A percentile compares a stretch with the other conserved stretches of the same genome.
Evolutionary conservation across 1,140 invertebrate genomes (phyloP).

Genomic region (Dreissena rostriformis): DNA sequence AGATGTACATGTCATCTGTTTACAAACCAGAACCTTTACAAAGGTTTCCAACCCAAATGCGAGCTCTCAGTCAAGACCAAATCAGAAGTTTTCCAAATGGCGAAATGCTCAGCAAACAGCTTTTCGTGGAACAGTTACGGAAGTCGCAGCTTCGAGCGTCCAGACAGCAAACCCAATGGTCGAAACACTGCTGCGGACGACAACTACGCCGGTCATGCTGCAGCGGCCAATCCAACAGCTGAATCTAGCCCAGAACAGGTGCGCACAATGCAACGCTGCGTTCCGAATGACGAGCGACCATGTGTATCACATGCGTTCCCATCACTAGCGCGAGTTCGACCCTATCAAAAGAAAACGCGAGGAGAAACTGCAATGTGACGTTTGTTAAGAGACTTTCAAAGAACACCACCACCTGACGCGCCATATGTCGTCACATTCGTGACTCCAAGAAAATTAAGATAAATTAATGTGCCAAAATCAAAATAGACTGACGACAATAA

Average conservation of each 20-base stretch:
- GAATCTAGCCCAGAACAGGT: constrained; percentile 96
- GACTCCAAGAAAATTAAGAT: background rate
- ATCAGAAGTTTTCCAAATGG: constrained; percentile 34
- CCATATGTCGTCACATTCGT: constrained; percentile 10
- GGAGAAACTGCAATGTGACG: constrained; percentile 91
- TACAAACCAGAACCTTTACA: constrained; percentile 9
- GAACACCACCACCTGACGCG: constrained; percentile 88
- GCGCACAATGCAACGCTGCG: constrained; percentile 98
- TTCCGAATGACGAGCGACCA: constrained; percentile 99
- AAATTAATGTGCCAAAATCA: background rate
- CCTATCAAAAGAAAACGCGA: constrained; percentile 74
- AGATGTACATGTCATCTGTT: constrained; percentile 12
- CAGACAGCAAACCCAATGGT: constrained; percentile 78
- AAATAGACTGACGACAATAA: too few species aligned
- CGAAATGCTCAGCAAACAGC: constrained; percentile 50
- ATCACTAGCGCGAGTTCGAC: constrained; percentile 80
- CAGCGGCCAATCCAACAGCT: constrained; percentile 89
- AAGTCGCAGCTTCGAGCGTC: constrained; percentile 62
- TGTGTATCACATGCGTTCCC: constrained; percentile 96
- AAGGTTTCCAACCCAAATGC: constrained; percentile 3
- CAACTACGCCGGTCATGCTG: constrained; percentile 71
- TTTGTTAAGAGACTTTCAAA: constrained; percentile 97
- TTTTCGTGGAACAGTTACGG: constrained; percentile 51
- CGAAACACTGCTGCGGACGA: constrained; percentile 74
- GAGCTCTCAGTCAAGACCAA: constrained; percentile 3